Base-by-base conservation (phyloP, 1,140 invertebrate species). In the Cotesia glomerata region DNA sequence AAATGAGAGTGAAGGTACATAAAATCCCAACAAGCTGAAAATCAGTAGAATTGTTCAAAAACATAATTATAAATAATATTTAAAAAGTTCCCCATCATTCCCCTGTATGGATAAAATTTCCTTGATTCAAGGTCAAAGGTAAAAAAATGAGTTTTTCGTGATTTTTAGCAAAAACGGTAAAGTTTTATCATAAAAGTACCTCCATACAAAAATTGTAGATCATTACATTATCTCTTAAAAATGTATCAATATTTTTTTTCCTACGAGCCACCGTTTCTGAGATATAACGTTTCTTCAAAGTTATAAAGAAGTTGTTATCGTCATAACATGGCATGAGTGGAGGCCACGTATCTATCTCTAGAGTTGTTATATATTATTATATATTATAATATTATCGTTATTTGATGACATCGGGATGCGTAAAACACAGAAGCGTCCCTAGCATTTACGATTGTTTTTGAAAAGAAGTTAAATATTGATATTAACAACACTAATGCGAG, bases 71-170 rank as follows among this genome's bases (percentile, higher is more conserved):
- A 16, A 54, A 54, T 54, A 54, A 54, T 5, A 54, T 54, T 16
- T 54, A n/a, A 11, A 13, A 54, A 54, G 51, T n/a, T 13, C 51
- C 14, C 51, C 51, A 54, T 4, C 51, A 4, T 54, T 54, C 51
- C 11, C 51, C 11, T 54, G 51, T 16, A 54, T 54, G 51, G 14
- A 54, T 5, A 54, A 54, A 54, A 54, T 54, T 54, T 54, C 4
- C n/a, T n/a, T n/a, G n/a, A 54, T 54, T 54, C 51, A 54, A 54
- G 11, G 51, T 54, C 51, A 54, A 54, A 54, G 51, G 14, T 16
- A 54, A 54, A 54, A 16, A 54, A 54, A 54, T 54, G 51, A 54
- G 51, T 54, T 54, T 54, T 54, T n/a, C n/a, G n/a, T n/a, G n/a
- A n/a, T n/a, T n/a, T n/a, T n/a, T n/a, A n/a, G n/a, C n/a, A n/a